Evolutionary conservation across 2,113 vertebrate genomes (phyloP).

Genomic region (Myotis lucifugus): DNA sequence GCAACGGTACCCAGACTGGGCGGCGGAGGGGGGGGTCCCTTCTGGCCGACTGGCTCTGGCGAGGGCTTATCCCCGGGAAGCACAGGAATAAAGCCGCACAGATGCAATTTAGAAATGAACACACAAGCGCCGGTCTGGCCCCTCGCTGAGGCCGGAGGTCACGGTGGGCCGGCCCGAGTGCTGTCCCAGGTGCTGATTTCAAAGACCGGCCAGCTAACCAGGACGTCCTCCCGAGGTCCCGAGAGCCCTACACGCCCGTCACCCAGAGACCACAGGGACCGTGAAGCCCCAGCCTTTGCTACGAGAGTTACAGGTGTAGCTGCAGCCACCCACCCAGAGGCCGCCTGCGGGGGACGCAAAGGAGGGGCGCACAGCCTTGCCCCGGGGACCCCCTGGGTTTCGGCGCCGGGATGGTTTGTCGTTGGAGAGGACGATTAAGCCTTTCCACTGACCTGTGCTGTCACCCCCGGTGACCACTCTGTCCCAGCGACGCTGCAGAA

Average conservation of each 20-base stretch:
- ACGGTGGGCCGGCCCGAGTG: fast-evolving
- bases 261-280: neutral
- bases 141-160: neutral
- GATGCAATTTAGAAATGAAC: no score
- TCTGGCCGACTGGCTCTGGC: neutral
- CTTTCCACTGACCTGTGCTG: neutral
- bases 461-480: no score
- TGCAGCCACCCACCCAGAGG: neutral
- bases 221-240: neutral
- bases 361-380: neutral
- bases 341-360: neutral
- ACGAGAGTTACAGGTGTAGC: fast-evolving
- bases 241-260: neutral
- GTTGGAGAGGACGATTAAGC: neutral
- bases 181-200: slow-evolving; percentile 28
- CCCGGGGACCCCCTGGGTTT: neutral
- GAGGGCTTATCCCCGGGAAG: neutral
- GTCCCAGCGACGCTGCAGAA: neutral
- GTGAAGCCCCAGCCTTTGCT: neutral
- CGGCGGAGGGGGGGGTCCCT: neutral
- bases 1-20: neutral
- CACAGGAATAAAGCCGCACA: fast-evolving
- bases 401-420: neutral
- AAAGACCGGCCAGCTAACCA: fast-evolving
- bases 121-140: fast-evolving